A percentile compares a stretch with the other conserved stretches of the same genome.
Evolutionary conservation across 2,888 invertebrate genomes (phyloP).

Genomic region (Rhagium mordax): DNA sequence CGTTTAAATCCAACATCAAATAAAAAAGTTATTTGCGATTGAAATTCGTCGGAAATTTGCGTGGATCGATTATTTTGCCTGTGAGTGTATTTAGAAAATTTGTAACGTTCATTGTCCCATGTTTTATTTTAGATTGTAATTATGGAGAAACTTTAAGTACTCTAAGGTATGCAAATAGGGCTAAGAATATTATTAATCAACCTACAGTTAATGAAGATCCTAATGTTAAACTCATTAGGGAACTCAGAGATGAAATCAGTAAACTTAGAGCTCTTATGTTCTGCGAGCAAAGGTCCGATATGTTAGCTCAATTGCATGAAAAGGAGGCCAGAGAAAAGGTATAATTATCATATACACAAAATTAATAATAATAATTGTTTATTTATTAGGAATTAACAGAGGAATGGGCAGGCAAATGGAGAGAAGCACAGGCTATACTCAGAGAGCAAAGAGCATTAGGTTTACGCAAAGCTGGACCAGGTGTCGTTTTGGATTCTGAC

Average conservation of each 20-base stretch:
- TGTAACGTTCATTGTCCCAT: no score
- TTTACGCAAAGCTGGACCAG: slow-evolving; percentile 88
- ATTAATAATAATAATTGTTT: background rate
- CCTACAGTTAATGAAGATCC: slow-evolving; percentile 93
- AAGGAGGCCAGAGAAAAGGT: slow-evolving; percentile 93
- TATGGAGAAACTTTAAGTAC: slow-evolving; percentile 91
- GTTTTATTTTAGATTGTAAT: slow-evolving; percentile 78
- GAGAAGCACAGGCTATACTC: slow-evolving; percentile 89
- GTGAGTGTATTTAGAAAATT: no score
- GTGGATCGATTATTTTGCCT: no score
- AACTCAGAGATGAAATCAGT: slow-evolving; percentile 87
- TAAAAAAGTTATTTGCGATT: no score
- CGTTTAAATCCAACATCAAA: no score
- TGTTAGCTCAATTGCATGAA: slow-evolving; percentile 88
- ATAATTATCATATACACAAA: background rate
- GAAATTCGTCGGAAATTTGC: no score
- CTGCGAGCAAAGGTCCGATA: slow-evolving; percentile 74
- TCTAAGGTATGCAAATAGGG: slow-evolving; percentile 89
- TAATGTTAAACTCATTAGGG: slow-evolving; percentile 89
- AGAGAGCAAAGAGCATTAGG: slow-evolving; percentile 92
- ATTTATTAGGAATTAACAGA: slow-evolving; percentile 78
- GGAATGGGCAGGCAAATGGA: slow-evolving; percentile 95
- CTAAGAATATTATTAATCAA: slow-evolving; percentile 93
- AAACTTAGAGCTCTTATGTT: slow-evolving; percentile 84
- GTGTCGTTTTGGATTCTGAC: slow-evolving; percentile 91